Base-by-base conservation (phyloP, 2,113 vertebrate species). In the Delphinapterus leucas region DNA sequence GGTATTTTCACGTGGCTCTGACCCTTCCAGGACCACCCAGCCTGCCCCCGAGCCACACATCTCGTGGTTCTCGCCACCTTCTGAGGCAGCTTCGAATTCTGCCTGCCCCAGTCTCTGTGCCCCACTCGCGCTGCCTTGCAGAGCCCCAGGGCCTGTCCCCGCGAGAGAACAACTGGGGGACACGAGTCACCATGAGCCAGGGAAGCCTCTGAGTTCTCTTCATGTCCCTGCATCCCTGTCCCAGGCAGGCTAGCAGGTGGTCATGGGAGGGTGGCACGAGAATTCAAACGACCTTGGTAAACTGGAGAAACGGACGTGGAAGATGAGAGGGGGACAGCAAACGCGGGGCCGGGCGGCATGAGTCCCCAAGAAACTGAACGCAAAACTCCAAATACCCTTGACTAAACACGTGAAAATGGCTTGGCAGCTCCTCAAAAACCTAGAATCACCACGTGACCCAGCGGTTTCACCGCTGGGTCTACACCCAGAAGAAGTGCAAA, bases 111-210 rank as follows among this genome's bases (percentile, higher is more conserved):
- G 20, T 13, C 25, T 33, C 74, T 61, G 41, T 2, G 1, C 2
- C 23, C 4, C 2, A 0, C 12, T 49, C 5, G 23, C 1, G 0
- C 5, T 0, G 6, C 63, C 25, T 10, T 41, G 26, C 0, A 21
- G 41, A 73, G 10, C 38, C 6, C 2, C 10, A 9, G 14, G 23
- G 17, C 31, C 61, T 15, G 6, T 8, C 12, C 41, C 12, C 4
- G 10, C 1, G 8, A 41, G 84, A 55, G 25, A 18, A 28, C 38
- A 25, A 3, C 0, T 0, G 3, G 18, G 12, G 17, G 79, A 17
- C 18, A 3, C 2, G 1, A 0, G 2, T 71, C 11, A 13, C 23
- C 25, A 1, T 12, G 36, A 12, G 65, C n/a, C 44, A 8, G 31
- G 47, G 55, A 33, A 25, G 25, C 9, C 55, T 44, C 20, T 1